Conservation (phyloP, 2,888 invertebrate genomes). For the Frankliniella fusca region DNA sequence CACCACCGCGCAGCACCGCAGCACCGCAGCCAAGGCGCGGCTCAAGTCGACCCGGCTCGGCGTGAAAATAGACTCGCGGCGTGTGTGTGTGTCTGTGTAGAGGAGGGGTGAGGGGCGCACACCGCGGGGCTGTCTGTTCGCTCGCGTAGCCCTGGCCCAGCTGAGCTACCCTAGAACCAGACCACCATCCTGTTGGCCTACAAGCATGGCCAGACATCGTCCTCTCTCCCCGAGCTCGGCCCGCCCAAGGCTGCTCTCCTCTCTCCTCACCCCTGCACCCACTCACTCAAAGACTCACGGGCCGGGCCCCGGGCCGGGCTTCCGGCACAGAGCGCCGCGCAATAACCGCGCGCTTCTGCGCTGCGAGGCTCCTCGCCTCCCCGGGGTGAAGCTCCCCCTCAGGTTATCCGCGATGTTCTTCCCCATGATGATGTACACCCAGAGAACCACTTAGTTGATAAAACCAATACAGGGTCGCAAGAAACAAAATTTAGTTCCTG, state of each 20-base stretch:
- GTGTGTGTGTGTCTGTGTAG: background rate
- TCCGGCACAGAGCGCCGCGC: background rate
- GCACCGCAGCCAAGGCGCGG: background rate
- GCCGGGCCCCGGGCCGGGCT: background rate
- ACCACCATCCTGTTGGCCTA: background rate
- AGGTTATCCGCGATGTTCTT: too few species aligned
- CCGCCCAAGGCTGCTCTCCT: background rate
- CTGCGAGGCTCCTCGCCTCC: too few species aligned
- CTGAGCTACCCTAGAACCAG: background rate
- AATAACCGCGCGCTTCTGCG: background rate
- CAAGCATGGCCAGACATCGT: background rate
- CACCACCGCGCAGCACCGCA: background rate
- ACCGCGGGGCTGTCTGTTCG: background rate
- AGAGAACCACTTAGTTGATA: too few species aligned
- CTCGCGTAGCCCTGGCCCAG: background rate
- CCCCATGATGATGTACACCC: too few species aligned
- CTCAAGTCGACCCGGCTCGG: slow-evolving; percentile 14
- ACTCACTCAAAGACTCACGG: background rate
- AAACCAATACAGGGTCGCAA: too few species aligned
- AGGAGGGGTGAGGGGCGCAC: background rate
- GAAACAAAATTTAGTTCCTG: too few species aligned
- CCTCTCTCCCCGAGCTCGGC: background rate
- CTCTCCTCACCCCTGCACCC: background rate
- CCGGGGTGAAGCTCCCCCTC: too few species aligned
- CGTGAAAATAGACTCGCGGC: slow-evolving; percentile 23